These are phyloP conservation scores for Creontiades dilutus DNA, from an alignment of 2,888 invertebrate species.

Conservation along the genomic window DNA sequence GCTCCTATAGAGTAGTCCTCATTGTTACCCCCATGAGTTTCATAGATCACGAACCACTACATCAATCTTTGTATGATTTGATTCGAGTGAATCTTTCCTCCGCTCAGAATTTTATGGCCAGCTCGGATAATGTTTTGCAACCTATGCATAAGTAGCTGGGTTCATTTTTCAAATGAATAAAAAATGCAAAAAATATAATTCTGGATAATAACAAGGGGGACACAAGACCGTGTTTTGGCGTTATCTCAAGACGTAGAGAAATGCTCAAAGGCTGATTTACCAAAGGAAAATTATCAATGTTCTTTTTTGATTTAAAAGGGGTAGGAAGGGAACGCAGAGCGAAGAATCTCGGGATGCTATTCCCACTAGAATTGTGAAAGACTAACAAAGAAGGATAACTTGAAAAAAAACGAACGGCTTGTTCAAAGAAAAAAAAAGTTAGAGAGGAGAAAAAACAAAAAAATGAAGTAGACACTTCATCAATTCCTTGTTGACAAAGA, in stretches of 20 bases:
- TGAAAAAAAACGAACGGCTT: not conserved
- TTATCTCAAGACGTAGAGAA: slow-evolving; percentile 11
- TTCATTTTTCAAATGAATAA: too few relatives aligned
- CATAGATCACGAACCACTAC: too few relatives aligned
- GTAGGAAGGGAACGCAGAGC: not conserved
- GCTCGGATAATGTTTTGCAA: too few relatives aligned
- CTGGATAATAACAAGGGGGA: not conserved
- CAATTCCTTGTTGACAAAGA: slow-evolving; percentile 37
- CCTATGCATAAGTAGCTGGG: too few relatives aligned
- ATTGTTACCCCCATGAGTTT: too few relatives aligned
- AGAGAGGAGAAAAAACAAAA: not conserved
- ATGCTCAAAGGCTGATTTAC: slow-evolving; percentile 20
- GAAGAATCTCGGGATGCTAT: not conserved
- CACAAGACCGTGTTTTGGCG: not conserved
- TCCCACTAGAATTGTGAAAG: slow-evolving; percentile 29
- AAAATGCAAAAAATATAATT: not conserved
- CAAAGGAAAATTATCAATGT: slow-evolving; percentile 39
- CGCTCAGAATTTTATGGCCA: too few relatives aligned
- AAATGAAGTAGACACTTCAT: slow-evolving; percentile 3
- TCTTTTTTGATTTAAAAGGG: not conserved
- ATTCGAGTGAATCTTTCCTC: too few relatives aligned
- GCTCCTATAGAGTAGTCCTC: too few relatives aligned
- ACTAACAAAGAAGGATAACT: slow-evolving; percentile 47
- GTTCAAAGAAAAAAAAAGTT: not conserved
- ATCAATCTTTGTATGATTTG: too few relatives aligned